Evolutionary conservation across 2,888 invertebrate genomes (phyloP).

Genomic region (Metallyticus violacea): DNA sequence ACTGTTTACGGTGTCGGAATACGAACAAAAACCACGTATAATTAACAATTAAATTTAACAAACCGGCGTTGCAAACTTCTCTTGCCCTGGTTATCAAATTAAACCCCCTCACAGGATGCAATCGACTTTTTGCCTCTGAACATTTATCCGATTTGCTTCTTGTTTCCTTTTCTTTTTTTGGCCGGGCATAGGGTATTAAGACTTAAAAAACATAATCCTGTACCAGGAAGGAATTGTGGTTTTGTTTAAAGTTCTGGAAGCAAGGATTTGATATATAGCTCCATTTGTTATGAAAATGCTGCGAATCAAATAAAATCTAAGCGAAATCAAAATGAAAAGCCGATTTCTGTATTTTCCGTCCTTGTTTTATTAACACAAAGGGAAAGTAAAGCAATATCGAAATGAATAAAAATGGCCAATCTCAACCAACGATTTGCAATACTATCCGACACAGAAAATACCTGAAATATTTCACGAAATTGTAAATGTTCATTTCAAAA

Average conservation of each 20-base stretch:
- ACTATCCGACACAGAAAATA: no score
- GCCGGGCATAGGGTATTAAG: background rate
- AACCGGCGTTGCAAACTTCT: background rate
- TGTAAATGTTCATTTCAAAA: no score
- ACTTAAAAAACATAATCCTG: background rate
- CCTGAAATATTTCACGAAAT: no score
- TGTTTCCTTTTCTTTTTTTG: background rate
- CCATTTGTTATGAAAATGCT: background rate
- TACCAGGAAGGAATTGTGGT: background rate
- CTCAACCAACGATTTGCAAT: background rate
- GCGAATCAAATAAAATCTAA: background rate
- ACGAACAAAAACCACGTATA: no score
- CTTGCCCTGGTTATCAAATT: background rate
- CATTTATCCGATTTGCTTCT: background rate
- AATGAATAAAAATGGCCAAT: background rate
- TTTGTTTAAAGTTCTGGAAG: background rate
- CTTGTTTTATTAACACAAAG: background rate
- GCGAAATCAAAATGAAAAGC: background rate
- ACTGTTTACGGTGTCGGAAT: no score
- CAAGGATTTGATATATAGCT: background rate
- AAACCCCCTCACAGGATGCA: background rate
- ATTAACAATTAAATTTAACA: background rate
- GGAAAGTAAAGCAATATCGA: background rate
- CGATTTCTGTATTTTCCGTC: background rate
- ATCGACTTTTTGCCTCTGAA: background rate